phyloP scores from a whole-genome alignment of 2,113 vertebrate species.

The Pantherophis guttatus region DNA sequence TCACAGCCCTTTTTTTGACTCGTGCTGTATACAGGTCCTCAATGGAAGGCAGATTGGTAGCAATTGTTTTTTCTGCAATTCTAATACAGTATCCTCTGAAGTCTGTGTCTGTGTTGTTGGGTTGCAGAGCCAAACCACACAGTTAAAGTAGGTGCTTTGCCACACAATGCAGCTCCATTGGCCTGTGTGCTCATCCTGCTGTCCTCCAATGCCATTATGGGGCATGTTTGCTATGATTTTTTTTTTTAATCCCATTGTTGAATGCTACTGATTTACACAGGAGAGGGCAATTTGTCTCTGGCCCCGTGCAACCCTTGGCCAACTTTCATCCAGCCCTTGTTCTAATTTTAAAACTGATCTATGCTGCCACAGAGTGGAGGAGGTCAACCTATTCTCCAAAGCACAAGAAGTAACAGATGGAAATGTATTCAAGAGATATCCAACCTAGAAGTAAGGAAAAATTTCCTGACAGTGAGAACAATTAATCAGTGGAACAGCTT shows the following conservation, averaged over 20 bases:
- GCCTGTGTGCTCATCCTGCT: neutral
- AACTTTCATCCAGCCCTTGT: neutral
- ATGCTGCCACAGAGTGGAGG: neutral
- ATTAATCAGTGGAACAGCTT: neutral
- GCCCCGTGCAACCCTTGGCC: neutral
- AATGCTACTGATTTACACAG: neutral
- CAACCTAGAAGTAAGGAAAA: neutral
- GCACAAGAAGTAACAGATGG: neutral
- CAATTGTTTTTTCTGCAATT: too few species aligned
- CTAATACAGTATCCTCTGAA: too few species aligned
- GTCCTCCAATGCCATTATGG: neutral
- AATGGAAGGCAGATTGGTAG: too few species aligned
- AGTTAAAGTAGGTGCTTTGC: neutral
- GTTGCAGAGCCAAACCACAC: too few species aligned
- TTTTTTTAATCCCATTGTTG: neutral
- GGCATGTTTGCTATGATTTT: neutral
- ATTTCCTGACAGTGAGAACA: neutral
- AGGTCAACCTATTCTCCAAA: neutral
- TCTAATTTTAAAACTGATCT: neutral
- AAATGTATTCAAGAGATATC: neutral
- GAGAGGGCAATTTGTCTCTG: neutral
- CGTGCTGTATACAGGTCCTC: too few species aligned
- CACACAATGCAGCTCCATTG: neutral
- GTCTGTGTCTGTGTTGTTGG: too few species aligned
- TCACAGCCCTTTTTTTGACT: too few species aligned